phyloP scores from a whole-genome alignment of 2,113 vertebrate species.

The Callipepla squamata region DNA sequence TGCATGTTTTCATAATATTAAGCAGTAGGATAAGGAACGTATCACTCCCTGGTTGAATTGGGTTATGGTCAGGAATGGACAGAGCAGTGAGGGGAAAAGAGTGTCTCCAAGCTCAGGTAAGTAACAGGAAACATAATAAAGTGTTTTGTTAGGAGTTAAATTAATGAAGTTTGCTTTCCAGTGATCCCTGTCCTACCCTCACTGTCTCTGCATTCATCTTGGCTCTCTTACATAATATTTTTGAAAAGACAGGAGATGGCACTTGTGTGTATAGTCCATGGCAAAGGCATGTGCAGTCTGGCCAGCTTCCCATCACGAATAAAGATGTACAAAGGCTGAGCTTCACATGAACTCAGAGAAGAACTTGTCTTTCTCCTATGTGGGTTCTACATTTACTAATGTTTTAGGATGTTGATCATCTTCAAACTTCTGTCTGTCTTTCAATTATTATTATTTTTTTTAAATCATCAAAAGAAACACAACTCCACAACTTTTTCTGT shows the following conservation, averaged over 20 bases:
- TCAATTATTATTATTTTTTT: background rate
- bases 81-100: background rate
- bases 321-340: background rate
- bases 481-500: background rate
- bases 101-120: background rate
- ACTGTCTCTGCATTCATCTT: background rate
- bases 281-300: background rate
- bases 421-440: background rate
- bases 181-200: background rate
- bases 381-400: accelerated
- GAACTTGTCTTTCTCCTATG: background rate
- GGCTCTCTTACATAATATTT: background rate
- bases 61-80: background rate
- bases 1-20: background rate
- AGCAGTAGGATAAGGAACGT: background rate
- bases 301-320: background rate
- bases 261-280: background rate
- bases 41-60: background rate
- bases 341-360: background rate
- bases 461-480: background rate
- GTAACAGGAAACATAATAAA: background rate
- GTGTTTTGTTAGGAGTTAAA: background rate
- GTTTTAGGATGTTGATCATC: background rate
- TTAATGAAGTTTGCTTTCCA: background rate
- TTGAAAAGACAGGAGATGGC: background rate